These are phyloP conservation scores for Philereme transversata DNA, from an alignment of 2,888 invertebrate genomes.

Conservation along the genomic window DNA sequence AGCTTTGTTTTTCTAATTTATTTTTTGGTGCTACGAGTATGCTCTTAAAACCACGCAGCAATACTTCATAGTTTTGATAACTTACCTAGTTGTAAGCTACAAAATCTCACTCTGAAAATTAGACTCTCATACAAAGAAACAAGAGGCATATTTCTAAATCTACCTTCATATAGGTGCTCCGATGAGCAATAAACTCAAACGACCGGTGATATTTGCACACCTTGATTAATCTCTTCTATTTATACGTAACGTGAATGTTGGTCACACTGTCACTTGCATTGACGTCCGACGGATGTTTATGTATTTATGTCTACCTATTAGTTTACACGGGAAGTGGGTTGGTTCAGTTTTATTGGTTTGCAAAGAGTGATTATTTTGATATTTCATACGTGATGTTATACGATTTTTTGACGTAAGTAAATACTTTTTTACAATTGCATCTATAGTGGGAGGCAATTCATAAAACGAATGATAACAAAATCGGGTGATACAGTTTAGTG, in stretches of 20 bases:
- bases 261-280: slow-evolving; percentile 55
- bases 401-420: not conserved
- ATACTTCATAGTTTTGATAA: no score
- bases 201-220: slow-evolving; percentile 24
- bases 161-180: not conserved
- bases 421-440: no score
- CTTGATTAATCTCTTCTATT: slow-evolving; percentile 27
- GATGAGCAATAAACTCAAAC: slow-evolving; percentile 3
- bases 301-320: not conserved
- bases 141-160: not conserved
- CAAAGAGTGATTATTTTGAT: slow-evolving; percentile 23
- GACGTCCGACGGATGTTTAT: slow-evolving; percentile 42
- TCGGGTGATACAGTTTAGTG: no score
- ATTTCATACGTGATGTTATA: slow-evolving; percentile 9
- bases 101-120: no score
- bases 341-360: slow-evolving; percentile 21
- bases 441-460: no score
- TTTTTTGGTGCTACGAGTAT: no score
- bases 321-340: slow-evolving; percentile 21
- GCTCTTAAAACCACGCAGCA: no score
- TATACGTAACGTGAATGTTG: slow-evolving; percentile 48
- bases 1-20: no score
- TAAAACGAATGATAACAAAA: no score
- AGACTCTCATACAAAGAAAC: not conserved
- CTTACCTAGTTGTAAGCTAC: no score